Percentiles rank a stretch among this genome's conserved stretches.
Conservation (phyloP, 1,140 invertebrate species). For the Arctopsyche grandis region DNA sequence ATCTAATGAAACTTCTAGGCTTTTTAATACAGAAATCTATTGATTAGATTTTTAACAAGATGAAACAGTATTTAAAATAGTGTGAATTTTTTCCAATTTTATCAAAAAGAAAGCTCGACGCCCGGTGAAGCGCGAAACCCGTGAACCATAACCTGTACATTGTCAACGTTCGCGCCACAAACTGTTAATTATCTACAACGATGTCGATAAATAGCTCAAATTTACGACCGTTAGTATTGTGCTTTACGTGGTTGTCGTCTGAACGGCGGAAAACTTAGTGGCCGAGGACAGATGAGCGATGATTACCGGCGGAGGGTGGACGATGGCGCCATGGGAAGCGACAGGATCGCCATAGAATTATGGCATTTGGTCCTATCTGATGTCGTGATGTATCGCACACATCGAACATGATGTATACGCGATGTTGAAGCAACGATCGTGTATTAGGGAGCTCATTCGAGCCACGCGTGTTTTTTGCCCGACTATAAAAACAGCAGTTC, state of each 20-base stretch:
- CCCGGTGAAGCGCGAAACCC: neutral
- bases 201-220: neutral
- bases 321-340: slow-evolving; percentile 21
- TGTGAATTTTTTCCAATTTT: too few relatives aligned
- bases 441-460: too few relatives aligned
- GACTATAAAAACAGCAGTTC: too few relatives aligned
- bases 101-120: neutral
- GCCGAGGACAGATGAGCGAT: slow-evolving; percentile 13
- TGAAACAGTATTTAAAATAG: too few relatives aligned
- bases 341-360: neutral
- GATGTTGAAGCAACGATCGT: too few relatives aligned
- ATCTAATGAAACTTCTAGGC: too few relatives aligned
- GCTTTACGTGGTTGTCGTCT: neutral
- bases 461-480: too few relatives aligned
- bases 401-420: slow-evolving; percentile 1
- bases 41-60: too few relatives aligned
- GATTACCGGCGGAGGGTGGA: neutral
- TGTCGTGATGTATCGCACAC: neutral
- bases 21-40: too few relatives aligned
- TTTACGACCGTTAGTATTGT: neutral
- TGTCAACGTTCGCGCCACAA: too few relatives aligned
- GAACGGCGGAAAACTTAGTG: neutral
- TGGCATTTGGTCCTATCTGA: neutral
- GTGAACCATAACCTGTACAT: neutral
- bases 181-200: too few relatives aligned